Evolutionary conservation across 2,113 vertebrate genomes (phyloP), one percentile per base, ranked within the genome.

Genomic region (Pterophyllum scalare): DNA sequence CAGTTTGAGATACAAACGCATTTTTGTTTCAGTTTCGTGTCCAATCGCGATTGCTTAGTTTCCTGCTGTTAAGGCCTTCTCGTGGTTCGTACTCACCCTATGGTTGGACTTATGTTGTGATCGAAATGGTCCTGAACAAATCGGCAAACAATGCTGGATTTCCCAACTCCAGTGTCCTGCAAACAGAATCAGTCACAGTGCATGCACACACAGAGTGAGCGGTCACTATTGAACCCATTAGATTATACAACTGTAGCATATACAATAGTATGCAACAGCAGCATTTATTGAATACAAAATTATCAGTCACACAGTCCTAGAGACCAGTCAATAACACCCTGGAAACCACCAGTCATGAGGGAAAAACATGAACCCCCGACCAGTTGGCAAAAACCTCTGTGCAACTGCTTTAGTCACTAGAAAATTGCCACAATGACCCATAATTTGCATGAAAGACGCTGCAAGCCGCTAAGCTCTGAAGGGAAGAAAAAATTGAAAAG

Each of bases 51-150:
- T 2, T 24, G 7, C n/a, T 49, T 81, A 3, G 5, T 59, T 52
- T 77, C 7, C 52, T 64, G 13, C 49, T 40, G n/a, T 22, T 7
- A 17, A 19, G 38, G 4, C 52, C 1, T 67, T n/a, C 26, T 59
- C 46, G 28, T 31, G 83, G 20, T 20, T 22, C 19, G 43, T 31
- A 24, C 54, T 96, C 93, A 99, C 98, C 98, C 98, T 90, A 99
- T 99, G 80, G 98, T 99, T 26, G 98, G 98, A 89, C 97, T 99
- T 87, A 99, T 98, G 92, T 98, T 98, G 96, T 98, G 98, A 88
- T 99, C 98, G 90, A 99, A 99, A 91, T 98, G 98, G 88, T 99
- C 98, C 93, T 99, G 98, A 77, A 99, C 98, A 64, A 99, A 99
- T 43, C 98, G 95, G 92, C 97, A 99, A 87, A 99, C 98, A 0